Base-by-base conservation (phyloP, 2,888 invertebrate genomes). In the Campoplex nolae region DNA sequence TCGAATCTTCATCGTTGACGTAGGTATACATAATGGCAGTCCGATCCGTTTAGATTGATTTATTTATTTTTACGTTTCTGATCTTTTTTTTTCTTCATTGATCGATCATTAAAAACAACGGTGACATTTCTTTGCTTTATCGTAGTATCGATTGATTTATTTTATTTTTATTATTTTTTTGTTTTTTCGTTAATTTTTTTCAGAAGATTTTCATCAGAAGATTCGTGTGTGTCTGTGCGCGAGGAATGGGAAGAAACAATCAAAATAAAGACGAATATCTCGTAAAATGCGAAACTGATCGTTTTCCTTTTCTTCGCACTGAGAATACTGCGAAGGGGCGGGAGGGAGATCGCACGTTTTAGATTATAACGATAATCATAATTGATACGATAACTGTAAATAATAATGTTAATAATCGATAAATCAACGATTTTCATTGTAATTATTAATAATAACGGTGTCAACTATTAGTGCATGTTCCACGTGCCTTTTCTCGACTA, bases 11-110 rank as follows among this genome's bases (percentile, higher is more conserved):
- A 73, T 87, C 79, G 75, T 84, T 83, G 82, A 87, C 75, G 76
- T 78, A 83, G 81, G 84, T 87, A 87, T 83, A 87, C 84, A 82
- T 84, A 87, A 87, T 87, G 87, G 87, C 87, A 87, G 87, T 87
- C 87, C 84, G 84, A 79, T 87, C 87, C 84, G 78, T 82, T 83
- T 71, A 58, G 13, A 16, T 62, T 62, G 32, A 28, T 32, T 62
- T 13, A 7, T 81, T 45, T 45, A 16, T 56, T 23, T 23, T 75
- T 45, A 65, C 0, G 38, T 38, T 38, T 38, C 38, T 38, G 38
- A 38, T 38, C 38, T 7, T 68, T 77, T 11, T 76, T 81, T 62
- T 45, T 74, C 73, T 79, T 71, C 74, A 68, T 81, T 84, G 65
- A 56, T 74, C 77, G 70, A 67, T 86, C 86, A 54, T 67, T 67